Conservation (phyloP, 2,797 vertebrate genomes). For the Rhinatrema bivittatum region DNA sequence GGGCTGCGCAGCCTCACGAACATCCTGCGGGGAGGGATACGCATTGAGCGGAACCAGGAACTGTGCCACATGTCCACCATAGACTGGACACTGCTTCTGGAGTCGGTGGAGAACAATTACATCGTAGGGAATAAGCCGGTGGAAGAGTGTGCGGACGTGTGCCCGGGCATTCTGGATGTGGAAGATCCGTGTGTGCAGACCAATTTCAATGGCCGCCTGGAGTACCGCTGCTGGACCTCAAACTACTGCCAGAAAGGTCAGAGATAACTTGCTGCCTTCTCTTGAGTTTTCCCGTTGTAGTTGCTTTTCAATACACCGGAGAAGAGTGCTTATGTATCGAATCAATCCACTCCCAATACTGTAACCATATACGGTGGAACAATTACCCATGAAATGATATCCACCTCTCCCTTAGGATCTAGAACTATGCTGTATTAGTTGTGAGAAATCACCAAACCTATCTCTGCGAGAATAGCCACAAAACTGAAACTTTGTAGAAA, state of each 20-base stretch:
- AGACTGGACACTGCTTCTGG: constrained; percentile 62
- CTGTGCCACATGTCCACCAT: constrained; percentile 67
- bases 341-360: too few species aligned
- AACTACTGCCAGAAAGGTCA: constrained; percentile 66
- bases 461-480: too few species aligned
- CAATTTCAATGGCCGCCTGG: constrained; percentile 31
- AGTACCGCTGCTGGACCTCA: constrained; percentile 67
- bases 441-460: too few species aligned
- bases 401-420: too few species aligned
- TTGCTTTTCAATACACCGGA: too few species aligned
- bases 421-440: too few species aligned
- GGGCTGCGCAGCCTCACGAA: constrained; percentile 53
- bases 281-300: too few species aligned
- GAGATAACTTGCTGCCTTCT: background rate
- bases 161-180: constrained; percentile 52
- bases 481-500: too few species aligned
- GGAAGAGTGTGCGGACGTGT: constrained; percentile 58
- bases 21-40: constrained; percentile 49
- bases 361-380: too few species aligned
- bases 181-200: constrained; percentile 53
- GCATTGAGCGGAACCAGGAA: constrained; percentile 67
- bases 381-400: too few species aligned
- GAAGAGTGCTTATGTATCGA: too few species aligned
- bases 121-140: constrained; percentile 58
- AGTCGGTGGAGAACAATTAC: constrained; percentile 40